Evolutionary conservation across 2,888 invertebrate species (phyloP), one percentile per base, ranked within the genome.

Genomic region (Patella caerulea): DNA sequence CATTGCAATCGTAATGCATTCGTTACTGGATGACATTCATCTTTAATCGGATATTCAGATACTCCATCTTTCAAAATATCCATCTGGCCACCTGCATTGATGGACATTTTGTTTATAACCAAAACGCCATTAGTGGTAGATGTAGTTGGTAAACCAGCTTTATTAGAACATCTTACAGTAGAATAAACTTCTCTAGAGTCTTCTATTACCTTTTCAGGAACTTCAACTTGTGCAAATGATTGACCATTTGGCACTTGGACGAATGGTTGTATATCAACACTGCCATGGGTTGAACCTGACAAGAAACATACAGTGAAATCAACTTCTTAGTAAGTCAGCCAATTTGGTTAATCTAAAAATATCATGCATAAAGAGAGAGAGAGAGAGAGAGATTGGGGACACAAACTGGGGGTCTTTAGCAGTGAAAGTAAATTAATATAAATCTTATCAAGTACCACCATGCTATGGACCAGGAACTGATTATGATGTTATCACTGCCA

Each of bases 131-230:
- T 3, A 24, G 65, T 65, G 24, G 65, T 19, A 9, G 65, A 24
- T 65, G 65, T 65, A 5, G 19, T 65, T 65, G 65, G 65, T 19
- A 80, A 73, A 5, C 80, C 80, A 29, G 76, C 75, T 56, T 24
- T 74, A 75, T 80, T 80, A 74, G 71, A 77, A 45, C 80, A 80
- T 9, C 80, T 70, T 55, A 78, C 78, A 19, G 78, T 78, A 74
- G 76, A 56, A 76, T 80, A 80, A 69, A 80, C 65, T 24, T 65
- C 19, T 65, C 19, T 3, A 19, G 65, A 65, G 24, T 19, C 24
- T 2, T 11, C 24, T 11, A 65, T 65, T 45, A 45, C 3, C 0
- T 45, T 45, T 24, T 24, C 65, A 19, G 65, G 12, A 11, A 65
- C 12, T 12, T 19, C 24, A 19, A 65, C 19, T 12, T 24, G 19